Conservation (phyloP, 2,888 invertebrate genomes). For the Idaea biselata region DNA sequence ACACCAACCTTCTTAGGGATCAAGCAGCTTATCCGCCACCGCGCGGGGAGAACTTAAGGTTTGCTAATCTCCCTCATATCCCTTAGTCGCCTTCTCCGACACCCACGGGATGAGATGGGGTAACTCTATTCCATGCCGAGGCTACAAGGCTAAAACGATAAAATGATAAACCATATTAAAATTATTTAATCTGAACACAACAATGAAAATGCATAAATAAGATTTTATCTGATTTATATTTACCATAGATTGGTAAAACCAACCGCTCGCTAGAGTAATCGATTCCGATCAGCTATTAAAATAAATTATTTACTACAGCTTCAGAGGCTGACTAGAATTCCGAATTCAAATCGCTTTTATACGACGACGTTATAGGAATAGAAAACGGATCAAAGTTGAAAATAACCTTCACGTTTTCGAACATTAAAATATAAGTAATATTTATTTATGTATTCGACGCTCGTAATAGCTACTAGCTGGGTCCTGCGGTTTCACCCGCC, state of each 20-base stretch:
- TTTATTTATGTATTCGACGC: background rate
- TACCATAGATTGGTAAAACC: background rate
- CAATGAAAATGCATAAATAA: background rate
- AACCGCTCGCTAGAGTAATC: background rate
- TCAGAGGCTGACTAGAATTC: background rate
- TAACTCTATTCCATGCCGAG: too few relatives aligned
- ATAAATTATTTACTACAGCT: background rate
- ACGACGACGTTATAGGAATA: background rate
- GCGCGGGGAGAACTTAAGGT: too few relatives aligned
- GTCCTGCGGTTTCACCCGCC: too few relatives aligned
- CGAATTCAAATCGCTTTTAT: background rate
- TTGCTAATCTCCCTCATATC: too few relatives aligned
- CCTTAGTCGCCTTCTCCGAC: too few relatives aligned
- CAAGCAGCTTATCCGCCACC: too few relatives aligned
- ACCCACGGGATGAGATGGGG: too few relatives aligned
- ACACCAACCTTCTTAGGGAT: too few relatives aligned
- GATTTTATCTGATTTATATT: background rate
- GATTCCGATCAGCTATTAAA: background rate
- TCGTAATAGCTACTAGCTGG: too few relatives aligned
- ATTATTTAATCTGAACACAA: too few relatives aligned
- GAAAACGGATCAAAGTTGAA: background rate
- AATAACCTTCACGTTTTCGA: background rate
- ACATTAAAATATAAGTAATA: background rate
- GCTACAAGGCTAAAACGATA: too few relatives aligned
- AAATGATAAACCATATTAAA: too few relatives aligned